Base-by-base conservation (phyloP, 2,888 invertebrate genomes). In the Acholoe squamosa region DNA sequence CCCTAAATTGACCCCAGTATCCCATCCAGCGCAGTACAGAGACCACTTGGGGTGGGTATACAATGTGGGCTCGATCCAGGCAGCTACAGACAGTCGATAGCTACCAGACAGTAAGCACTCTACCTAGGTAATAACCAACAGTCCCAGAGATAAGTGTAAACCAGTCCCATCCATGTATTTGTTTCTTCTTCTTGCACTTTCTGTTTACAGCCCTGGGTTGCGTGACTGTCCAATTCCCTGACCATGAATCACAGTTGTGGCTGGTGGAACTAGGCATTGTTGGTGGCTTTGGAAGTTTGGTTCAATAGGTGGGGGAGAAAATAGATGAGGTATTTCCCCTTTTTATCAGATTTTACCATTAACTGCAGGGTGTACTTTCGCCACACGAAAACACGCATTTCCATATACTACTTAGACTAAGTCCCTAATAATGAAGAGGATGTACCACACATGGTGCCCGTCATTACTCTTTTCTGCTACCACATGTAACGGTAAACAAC, bases 91-190 rank as follows among this genome's bases (percentile, higher is more conserved):
- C 61, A 61, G 61, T 61, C 61, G n/a, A 61, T 61, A 61, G 22
- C 19, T 19, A n/a, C 61, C n/a, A 61, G 61, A 61, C 61, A 61
- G 61, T 61, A 61, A 61, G 22, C 61, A 61, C 61, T 61, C 61
- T 19, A n/a, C 61, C 61, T 19, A n/a, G 12, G 19, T 19, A 61
- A 61, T 61, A 61, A 61, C 61, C 61, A n/a, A 61, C 61, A 19
- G 22, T 61, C 61, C n/a, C 61, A 61, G 10, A 61, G 61, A 12
- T n/a, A 61, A 61, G 61, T 61, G 61, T 61, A 61, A 61, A 61
- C 61, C n/a, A 43, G 43, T 43, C 10, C 43, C 43, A 43, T 43
- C 3, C 43, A 7, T 7, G 3, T n/a, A 12, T 61, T 61, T n/a
- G 7, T 61, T 61, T 61, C 19, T 14, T n/a, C 19, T n/a, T 61